A percentile compares a stretch with the other conserved stretches of the same genome.
Conservation (phyloP, 2,113 vertebrate genomes). For the Misgurnus mizolepis region DNA sequence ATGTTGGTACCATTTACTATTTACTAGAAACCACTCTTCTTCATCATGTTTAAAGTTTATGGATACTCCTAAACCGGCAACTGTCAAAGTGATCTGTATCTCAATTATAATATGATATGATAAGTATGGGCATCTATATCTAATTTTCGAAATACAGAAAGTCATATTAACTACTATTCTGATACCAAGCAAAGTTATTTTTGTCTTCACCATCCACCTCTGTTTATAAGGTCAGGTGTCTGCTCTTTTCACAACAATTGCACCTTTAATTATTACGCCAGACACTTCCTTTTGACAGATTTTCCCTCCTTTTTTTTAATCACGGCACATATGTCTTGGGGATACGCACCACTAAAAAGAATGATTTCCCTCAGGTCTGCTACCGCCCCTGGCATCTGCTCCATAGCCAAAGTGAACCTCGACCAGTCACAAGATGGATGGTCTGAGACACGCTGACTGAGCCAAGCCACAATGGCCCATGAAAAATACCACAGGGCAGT, state of each 20-base stretch:
- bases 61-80: too few relatives aligned
- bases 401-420: constrained; percentile 52
- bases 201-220: neutral
- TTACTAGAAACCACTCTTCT: too few relatives aligned
- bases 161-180: too few relatives aligned
- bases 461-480: neutral
- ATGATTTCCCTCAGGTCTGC: constrained; percentile 70
- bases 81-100: too few relatives aligned
- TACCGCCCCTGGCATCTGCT: constrained; percentile 64
- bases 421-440: constrained; percentile 50
- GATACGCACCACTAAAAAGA: constrained; percentile 64
- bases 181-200: too few relatives aligned
- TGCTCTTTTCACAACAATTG: constrained; percentile 64
- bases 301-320: constrained; percentile 66
- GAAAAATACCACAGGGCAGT: constrained; percentile 19
- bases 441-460: constrained; percentile 24
- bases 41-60: too few relatives aligned
- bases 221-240: constrained; percentile 10
- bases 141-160: too few relatives aligned
- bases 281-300: constrained; percentile 65
- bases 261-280: constrained; percentile 69
- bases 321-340: constrained; percentile 69
- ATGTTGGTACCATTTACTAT: too few relatives aligned
- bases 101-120: too few relatives aligned
- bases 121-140: too few relatives aligned